phyloP scores from a whole-genome alignment of 2,113 vertebrate genomes.

The Sceloporus undulatus region DNA sequence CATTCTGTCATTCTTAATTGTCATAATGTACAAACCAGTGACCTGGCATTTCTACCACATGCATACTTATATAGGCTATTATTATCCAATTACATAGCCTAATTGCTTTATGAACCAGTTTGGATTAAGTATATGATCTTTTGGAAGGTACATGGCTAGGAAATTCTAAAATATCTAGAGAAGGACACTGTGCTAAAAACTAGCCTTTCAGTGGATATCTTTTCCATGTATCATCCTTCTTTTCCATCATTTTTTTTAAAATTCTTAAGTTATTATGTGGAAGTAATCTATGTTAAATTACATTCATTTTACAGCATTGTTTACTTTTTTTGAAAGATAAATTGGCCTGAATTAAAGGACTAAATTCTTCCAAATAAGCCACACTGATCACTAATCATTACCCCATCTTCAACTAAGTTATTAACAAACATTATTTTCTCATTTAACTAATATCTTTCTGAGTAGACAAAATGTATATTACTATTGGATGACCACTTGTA shows the following conservation, averaged over 20 bases:
- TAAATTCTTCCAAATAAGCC: neutral
- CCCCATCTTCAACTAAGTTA: neutral
- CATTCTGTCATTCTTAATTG: neutral
- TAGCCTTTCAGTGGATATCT: neutral
- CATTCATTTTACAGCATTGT: neutral
- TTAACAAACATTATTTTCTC: slow-evolving; percentile 1
- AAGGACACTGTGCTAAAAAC: neutral
- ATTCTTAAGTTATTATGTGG: neutral
- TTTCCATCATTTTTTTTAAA: neutral
- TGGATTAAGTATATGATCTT: neutral
- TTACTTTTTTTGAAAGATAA: neutral
- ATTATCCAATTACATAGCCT: neutral
- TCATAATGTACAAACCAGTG: neutral
- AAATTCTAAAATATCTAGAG: neutral
- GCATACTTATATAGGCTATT: neutral
- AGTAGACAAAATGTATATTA: slow-evolving; percentile 1
- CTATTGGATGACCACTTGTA: slow-evolving; percentile 14
- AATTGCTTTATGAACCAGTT: neutral
- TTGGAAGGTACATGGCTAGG: neutral
- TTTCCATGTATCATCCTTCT: neutral
- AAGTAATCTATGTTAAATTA: neutral
- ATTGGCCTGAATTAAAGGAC: neutral
- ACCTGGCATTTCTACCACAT: neutral
- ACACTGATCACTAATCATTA: neutral
- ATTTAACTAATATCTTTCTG: slow-evolving; percentile 17